These are phyloP conservation scores for Calameuta filiformis DNA, from an alignment of 2,888 invertebrate species.

Conservation along the genomic window DNA sequence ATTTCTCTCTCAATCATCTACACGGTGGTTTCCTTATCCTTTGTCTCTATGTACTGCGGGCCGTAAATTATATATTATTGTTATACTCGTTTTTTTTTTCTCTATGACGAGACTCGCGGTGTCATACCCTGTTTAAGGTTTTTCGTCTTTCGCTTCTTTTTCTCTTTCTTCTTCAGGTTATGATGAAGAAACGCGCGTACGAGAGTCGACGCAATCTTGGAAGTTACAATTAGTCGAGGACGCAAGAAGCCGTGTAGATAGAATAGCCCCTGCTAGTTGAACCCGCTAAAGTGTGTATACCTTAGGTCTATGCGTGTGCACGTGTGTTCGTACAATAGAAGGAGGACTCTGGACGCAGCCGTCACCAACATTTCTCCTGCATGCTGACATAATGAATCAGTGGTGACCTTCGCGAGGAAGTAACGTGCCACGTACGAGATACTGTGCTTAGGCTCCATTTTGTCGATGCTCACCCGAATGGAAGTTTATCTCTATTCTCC, in stretches of 20 bases:
- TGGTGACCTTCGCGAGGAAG: not conserved
- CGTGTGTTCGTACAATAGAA: not conserved
- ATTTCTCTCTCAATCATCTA: too few species aligned
- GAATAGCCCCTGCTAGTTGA: not conserved
- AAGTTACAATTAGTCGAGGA: not conserved
- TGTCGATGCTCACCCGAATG: not conserved
- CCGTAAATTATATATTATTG: too few species aligned
- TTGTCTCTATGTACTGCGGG: too few species aligned
- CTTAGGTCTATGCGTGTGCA: not conserved
- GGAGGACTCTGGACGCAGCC: not conserved
- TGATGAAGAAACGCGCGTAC: not conserved
- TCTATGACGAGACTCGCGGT: not conserved
- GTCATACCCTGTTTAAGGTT: not conserved
- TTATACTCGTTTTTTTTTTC: not conserved
- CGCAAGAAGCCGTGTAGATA: not conserved
- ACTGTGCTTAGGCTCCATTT: not conserved
- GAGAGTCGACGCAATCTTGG: not conserved
- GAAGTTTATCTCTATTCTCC: not conserved
- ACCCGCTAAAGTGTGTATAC: not conserved
- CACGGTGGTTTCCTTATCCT: too few species aligned
- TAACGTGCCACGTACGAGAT: not conserved
- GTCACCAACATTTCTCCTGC: not conserved
- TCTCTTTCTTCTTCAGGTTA: not conserved
- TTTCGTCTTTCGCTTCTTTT: not conserved
- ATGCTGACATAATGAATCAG: not conserved